Conservation (phyloP, 2,113 vertebrate genomes). For the Choloepus hoffmanni region DNA sequence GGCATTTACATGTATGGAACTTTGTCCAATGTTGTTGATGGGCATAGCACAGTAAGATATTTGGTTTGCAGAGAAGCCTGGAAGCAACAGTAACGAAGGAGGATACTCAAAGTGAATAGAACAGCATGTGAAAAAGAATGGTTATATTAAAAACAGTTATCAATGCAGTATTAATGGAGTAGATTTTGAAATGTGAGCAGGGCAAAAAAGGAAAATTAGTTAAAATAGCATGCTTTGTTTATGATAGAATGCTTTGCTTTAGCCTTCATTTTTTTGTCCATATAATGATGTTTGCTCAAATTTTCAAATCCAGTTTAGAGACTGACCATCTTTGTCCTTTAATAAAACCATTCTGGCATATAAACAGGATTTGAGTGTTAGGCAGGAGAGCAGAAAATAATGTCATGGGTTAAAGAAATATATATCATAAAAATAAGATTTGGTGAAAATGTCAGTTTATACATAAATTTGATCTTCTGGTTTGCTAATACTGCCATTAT, state of each 20-base stretch:
- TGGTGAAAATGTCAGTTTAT: neutral
- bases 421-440: neutral
- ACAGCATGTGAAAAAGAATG: neutral
- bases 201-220: neutral
- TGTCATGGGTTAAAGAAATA: neutral
- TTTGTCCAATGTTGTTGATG: too few species aligned
- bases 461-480: neutral
- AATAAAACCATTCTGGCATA: neutral
- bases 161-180: neutral
- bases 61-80: neutral
- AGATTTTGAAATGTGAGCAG: neutral
- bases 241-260: neutral
- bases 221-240: neutral
- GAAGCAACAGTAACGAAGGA: neutral
- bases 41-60: too few species aligned
- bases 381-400: neutral
- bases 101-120: neutral
- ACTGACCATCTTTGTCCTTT: neutral
- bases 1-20: too few species aligned
- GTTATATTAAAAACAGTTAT: neutral
- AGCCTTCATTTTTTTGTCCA: neutral
- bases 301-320: neutral
- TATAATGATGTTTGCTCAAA: neutral
- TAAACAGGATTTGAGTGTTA: neutral
- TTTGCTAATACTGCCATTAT: too few species aligned